A percentile compares a stretch with the other conserved stretches of the same genome.
Conservation (phyloP, 2,888 invertebrate species). For the Oasisia sp. region DNA sequence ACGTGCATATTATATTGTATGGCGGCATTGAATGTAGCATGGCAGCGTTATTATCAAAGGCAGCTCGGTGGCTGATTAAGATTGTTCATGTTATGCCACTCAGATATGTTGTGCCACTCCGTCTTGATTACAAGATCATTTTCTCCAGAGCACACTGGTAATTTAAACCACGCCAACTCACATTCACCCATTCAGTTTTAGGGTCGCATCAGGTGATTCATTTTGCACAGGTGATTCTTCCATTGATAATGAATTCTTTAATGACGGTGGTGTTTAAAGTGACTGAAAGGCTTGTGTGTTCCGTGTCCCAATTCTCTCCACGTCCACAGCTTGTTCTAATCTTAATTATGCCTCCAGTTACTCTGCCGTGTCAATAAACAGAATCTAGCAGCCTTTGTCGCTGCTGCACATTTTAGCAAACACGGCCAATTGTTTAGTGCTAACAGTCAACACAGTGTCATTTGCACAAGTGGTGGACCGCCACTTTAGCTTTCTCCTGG, state of each 20-base stretch:
- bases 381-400: not conserved
- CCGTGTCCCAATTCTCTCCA: not conserved
- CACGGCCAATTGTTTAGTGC: not conserved
- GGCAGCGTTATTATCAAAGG: not conserved
- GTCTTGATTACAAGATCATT: slow-evolving; percentile 9
- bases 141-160: not conserved
- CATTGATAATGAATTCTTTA: slow-evolving; percentile 4
- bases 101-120: not conserved
- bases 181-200: slow-evolving; percentile 6
- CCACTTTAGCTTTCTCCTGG: not conserved
- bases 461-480: not conserved
- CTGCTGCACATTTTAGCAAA: not conserved
- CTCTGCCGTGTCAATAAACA: not conserved
- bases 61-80: not conserved
- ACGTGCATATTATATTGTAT: not conserved
- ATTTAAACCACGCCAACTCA: not conserved
- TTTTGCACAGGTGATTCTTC: not conserved
- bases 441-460: not conserved
- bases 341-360: not conserved
- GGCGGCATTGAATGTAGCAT: not conserved
- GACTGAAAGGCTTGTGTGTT: not conserved
- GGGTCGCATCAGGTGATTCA: slow-evolving; percentile 2
- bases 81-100: slow-evolving; percentile 8
- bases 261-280: not conserved
- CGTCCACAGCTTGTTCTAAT: not conserved